Conservation (phyloP, 53 echinoderm and acorn worm species). For the Arbacia lixula region DNA sequence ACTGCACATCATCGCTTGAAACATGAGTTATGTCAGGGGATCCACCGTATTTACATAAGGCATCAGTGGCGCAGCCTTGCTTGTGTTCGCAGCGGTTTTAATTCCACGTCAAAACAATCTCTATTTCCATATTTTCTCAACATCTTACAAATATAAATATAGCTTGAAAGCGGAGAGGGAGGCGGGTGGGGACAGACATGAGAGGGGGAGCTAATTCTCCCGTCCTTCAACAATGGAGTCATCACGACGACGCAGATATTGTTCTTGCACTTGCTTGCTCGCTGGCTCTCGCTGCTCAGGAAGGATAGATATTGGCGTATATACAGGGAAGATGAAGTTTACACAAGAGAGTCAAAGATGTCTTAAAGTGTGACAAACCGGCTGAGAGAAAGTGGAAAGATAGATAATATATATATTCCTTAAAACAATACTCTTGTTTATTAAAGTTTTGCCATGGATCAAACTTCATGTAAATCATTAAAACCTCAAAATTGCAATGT, state of each 20-base stretch:
- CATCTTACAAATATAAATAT: constrained; percentile 47
- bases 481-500: no score
- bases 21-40: constrained; percentile 50
- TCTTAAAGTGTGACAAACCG: no score
- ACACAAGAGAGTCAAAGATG: no score
- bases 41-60: constrained; percentile 39
- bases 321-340: no score
- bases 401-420: no score
- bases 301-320: no score
- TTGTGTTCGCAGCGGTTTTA: constrained; percentile 19
- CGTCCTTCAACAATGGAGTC: constrained; percentile 40
- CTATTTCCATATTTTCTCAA: constrained; percentile 42
- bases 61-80: constrained; percentile 6
- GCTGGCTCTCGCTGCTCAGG: no score
- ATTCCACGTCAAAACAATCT: constrained; percentile 52
- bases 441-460: no score
- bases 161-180: constrained; percentile 6
- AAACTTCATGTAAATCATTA: no score
- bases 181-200: neutral
- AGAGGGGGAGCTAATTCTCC: constrained; percentile 13
- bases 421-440: no score
- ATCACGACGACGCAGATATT: neutral
- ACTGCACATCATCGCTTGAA: constrained; percentile 29
- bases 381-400: no score
- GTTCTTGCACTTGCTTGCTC: neutral